Conservation (phyloP, 1,140 invertebrate species). For the Leptinotarsa undecemlineata region DNA sequence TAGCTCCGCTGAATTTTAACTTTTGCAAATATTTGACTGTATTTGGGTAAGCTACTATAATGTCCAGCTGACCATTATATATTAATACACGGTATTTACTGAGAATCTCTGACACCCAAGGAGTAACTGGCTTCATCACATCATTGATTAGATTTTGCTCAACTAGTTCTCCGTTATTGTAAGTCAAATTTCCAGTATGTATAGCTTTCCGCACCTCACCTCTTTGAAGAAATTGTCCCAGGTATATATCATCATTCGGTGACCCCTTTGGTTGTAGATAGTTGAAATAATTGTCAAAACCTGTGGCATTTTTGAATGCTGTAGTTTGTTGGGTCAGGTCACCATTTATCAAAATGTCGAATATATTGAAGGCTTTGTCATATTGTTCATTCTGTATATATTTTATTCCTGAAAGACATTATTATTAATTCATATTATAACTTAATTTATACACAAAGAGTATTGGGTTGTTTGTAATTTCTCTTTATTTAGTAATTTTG, state of each 20-base stretch:
- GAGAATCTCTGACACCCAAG: conserved; percentile 71
- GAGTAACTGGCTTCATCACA: conserved; percentile 79
- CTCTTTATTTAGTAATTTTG: too few relatives aligned
- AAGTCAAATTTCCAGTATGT: conserved; percentile 59
- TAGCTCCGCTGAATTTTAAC: conserved; percentile 65
- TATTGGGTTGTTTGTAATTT: too few relatives aligned
- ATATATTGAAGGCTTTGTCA: conserved; percentile 65
- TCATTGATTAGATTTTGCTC: conserved; percentile 74
- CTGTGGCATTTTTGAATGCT: conserved; percentile 70
- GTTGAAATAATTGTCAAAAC: conserved; percentile 71
- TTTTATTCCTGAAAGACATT: conserved; percentile 49
- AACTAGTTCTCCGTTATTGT: conserved; percentile 56
- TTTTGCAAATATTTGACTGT: conserved; percentile 71
- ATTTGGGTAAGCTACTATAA: conserved; percentile 79
- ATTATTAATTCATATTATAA: too few relatives aligned
- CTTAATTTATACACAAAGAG: too few relatives aligned
- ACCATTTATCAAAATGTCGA: conserved; percentile 69
- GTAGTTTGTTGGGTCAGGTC: conserved; percentile 61
- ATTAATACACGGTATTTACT: conserved; percentile 68
- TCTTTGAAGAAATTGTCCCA: conserved; percentile 63
- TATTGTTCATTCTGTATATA: conserved; percentile 67
- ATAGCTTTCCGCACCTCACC: conserved; percentile 60
- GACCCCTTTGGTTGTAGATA: conserved; percentile 62
- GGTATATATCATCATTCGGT: conserved; percentile 43
- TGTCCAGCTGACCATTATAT: conserved; percentile 84